Evolutionary conservation across 2,113 vertebrate genomes (phyloP).

Genomic region (Amphiprion ocellaris): DNA sequence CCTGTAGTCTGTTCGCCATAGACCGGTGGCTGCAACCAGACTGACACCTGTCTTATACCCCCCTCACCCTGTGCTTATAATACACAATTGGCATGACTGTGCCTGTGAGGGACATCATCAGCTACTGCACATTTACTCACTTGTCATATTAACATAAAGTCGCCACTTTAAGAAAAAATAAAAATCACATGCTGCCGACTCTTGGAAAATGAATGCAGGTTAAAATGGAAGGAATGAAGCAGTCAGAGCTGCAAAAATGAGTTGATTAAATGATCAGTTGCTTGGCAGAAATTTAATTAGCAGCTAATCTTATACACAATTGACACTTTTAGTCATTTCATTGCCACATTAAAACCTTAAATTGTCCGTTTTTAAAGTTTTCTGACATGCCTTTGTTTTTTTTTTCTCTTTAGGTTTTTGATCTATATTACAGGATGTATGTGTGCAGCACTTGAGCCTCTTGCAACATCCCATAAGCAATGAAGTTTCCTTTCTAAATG

Average conservation of each 20-base stretch:
- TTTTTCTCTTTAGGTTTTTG: neutral
- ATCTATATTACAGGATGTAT: too few species aligned
- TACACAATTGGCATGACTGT: neutral
- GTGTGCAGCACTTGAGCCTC: too few species aligned
- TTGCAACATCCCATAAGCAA: too few species aligned
- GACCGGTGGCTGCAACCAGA: slow-evolving; percentile 15
- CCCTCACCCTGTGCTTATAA: neutral
- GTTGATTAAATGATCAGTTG: neutral
- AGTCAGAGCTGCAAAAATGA: neutral
- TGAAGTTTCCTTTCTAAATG: too few species aligned
- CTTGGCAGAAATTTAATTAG: neutral
- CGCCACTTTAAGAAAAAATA: too few species aligned
- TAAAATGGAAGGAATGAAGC: too few species aligned
- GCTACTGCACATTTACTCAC: neutral
- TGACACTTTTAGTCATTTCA: neutral
- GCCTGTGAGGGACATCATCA: neutral
- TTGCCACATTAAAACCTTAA: neutral
- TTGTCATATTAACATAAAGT: neutral
- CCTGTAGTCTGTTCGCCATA: slow-evolving; percentile 6
- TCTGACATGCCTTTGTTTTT: neutral
- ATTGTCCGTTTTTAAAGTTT: too few species aligned
- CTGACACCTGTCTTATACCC: neutral
- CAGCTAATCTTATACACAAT: neutral
- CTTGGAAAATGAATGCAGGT: too few species aligned
- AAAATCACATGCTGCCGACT: too few species aligned